Percentiles rank a stretch among this genome's conserved stretches.
phyloP scores from a whole-genome alignment of 2,888 invertebrate genomes.

The Salpingus planirostris region DNA sequence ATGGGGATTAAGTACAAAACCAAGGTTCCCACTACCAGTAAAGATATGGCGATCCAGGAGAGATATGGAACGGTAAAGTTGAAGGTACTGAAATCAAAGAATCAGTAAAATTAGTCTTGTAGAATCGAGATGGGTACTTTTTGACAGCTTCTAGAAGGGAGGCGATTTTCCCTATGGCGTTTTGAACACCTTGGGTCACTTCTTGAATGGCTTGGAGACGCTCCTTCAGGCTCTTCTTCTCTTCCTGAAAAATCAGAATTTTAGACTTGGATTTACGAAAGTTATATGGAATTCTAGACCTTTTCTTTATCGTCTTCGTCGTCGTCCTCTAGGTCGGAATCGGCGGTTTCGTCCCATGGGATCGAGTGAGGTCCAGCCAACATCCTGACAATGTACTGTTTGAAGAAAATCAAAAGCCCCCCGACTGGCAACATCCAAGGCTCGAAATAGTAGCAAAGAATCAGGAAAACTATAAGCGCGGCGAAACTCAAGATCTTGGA shows the following conservation, averaged over 20 bases:
- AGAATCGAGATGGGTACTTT: constrained; percentile 58
- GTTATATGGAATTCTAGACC: constrained; percentile 37
- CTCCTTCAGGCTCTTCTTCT: constrained; percentile 91
- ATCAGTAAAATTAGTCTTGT: not conserved
- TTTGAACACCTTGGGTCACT: constrained; percentile 93
- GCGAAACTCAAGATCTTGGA: constrained; percentile 74
- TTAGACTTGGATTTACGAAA: constrained; percentile 2
- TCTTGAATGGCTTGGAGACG: constrained; percentile 93
- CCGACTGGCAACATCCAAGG: constrained; percentile 89
- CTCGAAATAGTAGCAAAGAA: constrained; percentile 89
- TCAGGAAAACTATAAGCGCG: constrained; percentile 76
- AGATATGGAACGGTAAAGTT: constrained; percentile 96
- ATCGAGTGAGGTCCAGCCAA: constrained; percentile 35
- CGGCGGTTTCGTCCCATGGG: constrained; percentile 39
- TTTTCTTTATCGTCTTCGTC: constrained; percentile 89
- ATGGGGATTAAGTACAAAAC: constrained; percentile 85
- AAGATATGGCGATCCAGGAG: constrained; percentile 81
- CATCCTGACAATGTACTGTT: constrained; percentile 56
- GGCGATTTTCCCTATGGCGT: constrained; percentile 88
- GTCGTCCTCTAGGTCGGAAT: constrained; percentile 62
- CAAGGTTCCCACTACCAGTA: constrained; percentile 62
- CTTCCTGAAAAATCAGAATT: constrained; percentile 66
- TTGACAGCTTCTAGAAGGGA: constrained; percentile 89
- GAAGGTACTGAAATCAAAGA: constrained; percentile 70
- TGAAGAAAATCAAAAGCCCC: constrained; percentile 70